These are phyloP conservation scores for Caenorhabditis sp. DNA, from an alignment of 2,888 invertebrate species.

Conservation along the genomic window DNA sequence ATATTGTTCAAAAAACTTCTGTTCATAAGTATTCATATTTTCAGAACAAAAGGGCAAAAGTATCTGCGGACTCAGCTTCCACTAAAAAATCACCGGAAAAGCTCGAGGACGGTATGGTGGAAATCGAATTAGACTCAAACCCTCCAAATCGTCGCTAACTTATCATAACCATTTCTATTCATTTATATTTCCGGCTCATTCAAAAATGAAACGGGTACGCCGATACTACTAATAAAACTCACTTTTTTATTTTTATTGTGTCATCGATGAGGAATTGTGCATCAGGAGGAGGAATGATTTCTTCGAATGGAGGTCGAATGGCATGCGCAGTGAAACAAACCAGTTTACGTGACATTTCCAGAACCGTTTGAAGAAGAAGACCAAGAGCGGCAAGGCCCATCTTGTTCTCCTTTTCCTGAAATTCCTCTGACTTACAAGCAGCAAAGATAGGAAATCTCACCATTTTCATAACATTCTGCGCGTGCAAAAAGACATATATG, in stretches of 20 bases:
- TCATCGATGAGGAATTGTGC: constrained; percentile 34
- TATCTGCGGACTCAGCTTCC: background rate
- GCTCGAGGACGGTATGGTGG: constrained; percentile 59
- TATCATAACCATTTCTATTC: background rate
- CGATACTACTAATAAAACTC: constrained; percentile 16
- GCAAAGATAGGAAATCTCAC: constrained; percentile 40
- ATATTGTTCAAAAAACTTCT: too few relatives aligned
- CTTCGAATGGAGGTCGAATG: constrained; percentile 20
- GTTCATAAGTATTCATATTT: too few relatives aligned
- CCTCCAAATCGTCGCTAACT: constrained; percentile 15
- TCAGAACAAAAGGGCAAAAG: background rate
- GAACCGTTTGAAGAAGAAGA: constrained; percentile 65
- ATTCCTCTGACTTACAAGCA: background rate
- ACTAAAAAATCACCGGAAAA: constrained; percentile 30
- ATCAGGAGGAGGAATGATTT: constrained; percentile 14
- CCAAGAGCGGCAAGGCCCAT: constrained; percentile 69
- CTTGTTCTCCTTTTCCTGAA: constrained; percentile 66
- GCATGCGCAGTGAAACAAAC: constrained; percentile 43
- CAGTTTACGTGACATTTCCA: constrained; percentile 59
- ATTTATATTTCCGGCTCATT: constrained; percentile 3
- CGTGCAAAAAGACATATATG: constrained; percentile 67
- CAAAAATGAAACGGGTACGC: background rate
- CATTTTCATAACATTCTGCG: constrained; percentile 59
- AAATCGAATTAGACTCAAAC: constrained; percentile 53
- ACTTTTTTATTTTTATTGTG: constrained; percentile 35